Evolutionary conservation across 2,113 vertebrate genomes (phyloP).

Genomic region (Clarias magur): DNA sequence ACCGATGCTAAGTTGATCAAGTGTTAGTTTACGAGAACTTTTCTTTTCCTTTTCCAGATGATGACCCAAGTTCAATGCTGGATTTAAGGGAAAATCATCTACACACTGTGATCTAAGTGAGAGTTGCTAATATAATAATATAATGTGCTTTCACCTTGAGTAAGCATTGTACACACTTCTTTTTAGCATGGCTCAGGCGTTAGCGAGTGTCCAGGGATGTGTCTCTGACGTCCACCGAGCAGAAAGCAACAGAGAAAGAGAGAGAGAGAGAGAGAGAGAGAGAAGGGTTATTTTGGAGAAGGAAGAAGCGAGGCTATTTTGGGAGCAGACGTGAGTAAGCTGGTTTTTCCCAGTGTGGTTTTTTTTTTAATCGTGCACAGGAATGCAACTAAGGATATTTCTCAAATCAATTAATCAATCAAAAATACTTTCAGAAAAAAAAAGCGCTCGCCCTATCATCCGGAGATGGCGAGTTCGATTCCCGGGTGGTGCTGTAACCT

Average conservation of each 20-base stretch:
- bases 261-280: not conserved
- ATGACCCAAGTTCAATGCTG: not conserved
- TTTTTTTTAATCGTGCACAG: not conserved
- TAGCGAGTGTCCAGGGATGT: not conserved
- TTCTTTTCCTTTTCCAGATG: not conserved
- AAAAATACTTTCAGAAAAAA: no score
- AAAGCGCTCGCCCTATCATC: no score
- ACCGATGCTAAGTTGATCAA: not conserved
- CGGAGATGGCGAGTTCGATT: no score
- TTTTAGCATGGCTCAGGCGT: no score
- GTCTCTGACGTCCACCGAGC: not conserved
- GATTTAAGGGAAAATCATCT: not conserved
- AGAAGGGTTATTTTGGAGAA: not conserved
- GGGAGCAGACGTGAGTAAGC: not conserved
- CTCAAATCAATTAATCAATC: not conserved
- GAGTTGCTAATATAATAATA: not conserved
- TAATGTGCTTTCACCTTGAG: not conserved
- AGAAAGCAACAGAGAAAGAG: not conserved
- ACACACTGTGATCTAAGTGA: not conserved
- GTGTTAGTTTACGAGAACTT: not conserved
- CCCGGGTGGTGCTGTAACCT: no score
- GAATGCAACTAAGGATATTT: not conserved
- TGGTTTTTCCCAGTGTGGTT: not conserved
- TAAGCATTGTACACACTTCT: not conserved
- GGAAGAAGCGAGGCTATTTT: not conserved